These are phyloP conservation scores for Chionodraco myersi DNA, from an alignment of 2,113 vertebrate species.

Conservation along the genomic window DNA sequence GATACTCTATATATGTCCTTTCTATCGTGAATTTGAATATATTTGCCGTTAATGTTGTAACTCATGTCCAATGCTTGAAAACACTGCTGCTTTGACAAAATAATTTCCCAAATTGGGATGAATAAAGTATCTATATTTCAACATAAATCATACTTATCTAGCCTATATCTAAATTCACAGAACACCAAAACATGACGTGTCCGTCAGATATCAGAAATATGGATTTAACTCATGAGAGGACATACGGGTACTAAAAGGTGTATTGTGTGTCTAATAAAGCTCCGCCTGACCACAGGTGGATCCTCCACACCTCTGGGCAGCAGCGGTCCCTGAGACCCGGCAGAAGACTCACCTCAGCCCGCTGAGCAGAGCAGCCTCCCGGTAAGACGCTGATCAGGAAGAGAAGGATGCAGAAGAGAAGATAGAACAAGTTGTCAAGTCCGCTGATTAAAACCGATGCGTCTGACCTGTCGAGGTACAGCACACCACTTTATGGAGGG, in stretches of 20 bases:
- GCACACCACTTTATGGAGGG: conserved; percentile 11
- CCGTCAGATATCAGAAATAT: not conserved
- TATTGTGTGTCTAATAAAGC: not conserved
- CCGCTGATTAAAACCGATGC: conserved; percentile 15
- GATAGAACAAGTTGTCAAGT: conserved; percentile 45
- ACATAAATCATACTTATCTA: not conserved
- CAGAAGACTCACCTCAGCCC: conserved; percentile 60
- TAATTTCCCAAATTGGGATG: not conserved
- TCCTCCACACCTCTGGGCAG: conserved; percentile 10
- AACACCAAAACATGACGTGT: not conserved
- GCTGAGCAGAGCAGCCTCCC: conserved; percentile 11
- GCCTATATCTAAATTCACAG: not conserved
- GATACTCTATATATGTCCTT: no score
- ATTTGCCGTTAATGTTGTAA: no score
- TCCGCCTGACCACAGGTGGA: not conserved
- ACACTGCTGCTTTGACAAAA: not conserved
- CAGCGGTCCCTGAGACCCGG: conserved; percentile 21
- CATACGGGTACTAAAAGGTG: not conserved
- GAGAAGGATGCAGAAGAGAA: not conserved
- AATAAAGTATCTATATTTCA: no score
- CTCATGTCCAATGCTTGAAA: no score
- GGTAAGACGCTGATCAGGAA: not conserved
- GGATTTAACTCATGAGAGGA: not conserved
- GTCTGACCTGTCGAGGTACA: conserved; percentile 47
- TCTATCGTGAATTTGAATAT: no score